Evolutionary conservation across 2,888 invertebrate species (phyloP), one percentile per base, ranked within the genome.

Genomic region (Cyclophora albipunctata): DNA sequence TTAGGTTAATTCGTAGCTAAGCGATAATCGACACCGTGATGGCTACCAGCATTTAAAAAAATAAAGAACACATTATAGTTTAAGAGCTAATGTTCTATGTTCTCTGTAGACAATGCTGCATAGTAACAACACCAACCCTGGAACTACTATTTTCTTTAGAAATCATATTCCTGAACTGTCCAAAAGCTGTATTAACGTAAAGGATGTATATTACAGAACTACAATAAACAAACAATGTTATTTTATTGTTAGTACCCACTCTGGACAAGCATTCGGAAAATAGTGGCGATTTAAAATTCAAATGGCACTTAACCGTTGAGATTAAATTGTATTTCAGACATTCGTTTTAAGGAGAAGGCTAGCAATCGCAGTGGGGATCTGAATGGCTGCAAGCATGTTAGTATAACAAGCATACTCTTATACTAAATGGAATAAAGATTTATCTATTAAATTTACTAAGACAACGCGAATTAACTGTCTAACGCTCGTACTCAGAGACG

Each of bases 281-380:
- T 46, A 47, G 40, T 43, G 35, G 34, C 44, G 47, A 51, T 52
- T 53, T 49, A 20, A 53, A 49, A 48, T 55, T 53, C 51, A 49
- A 55, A 55, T 53, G 40, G 34, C 34, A 45, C 41, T 46, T 45
- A 54, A 49, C 51, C 47, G 48, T 49, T 50, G 46, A 52, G 47
- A 52, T 55, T 45, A 50, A 50, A 55, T 52, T 45, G 37, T 47
- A 50, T 41, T 50, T 48, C 45, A 20, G 41, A 44, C 34, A 40
- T 33, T 33, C 43, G 33, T 34, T 33, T 7, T 5, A 2, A 20
- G 20, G 34, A 43, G 43, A 34, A 43, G 35, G 41, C 45, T 49
- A 47, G 37, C 35, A 40, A 46, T 44, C 5, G n/a, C 46, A 37
- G 42, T 46, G 45, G 45, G 43, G 34, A 33, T 43, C 43, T 5